Evolutionary conservation across 37 sponge, comb jelly and placozoan genomes (phyloP).

Genomic region (Hexactinellida sp.): DNA sequence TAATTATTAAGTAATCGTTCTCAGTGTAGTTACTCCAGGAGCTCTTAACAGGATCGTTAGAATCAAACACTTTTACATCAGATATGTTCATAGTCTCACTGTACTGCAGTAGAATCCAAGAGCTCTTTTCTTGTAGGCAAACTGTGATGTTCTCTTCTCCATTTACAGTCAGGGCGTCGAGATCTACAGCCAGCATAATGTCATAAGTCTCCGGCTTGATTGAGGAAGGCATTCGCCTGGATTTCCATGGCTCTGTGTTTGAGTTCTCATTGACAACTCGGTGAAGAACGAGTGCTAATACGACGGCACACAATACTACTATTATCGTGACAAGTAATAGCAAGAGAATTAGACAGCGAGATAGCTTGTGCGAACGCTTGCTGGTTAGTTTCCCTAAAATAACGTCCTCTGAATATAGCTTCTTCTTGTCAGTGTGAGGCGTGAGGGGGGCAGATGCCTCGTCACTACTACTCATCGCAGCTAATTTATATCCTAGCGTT

Average conservation of each 20-base stretch:
- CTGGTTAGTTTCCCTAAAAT: neutral
- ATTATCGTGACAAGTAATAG: neutral
- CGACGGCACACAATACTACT: neutral
- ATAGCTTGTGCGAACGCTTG: neutral
- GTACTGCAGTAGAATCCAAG: constrained; percentile 36
- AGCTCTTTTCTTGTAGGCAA: constrained; percentile 9
- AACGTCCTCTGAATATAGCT: neutral
- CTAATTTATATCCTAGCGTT: neutral
- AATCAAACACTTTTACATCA: neutral
- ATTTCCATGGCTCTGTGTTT: constrained; percentile 26
- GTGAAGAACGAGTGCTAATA: neutral
- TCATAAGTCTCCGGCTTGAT: constrained; percentile 36
- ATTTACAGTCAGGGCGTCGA: constrained; percentile 27
- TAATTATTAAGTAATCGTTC: constrained; percentile 46
- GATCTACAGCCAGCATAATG: constrained; percentile 35
- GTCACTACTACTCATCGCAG: neutral
- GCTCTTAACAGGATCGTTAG: neutral
- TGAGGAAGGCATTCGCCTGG: constrained; percentile 42
- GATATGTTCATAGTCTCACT: constrained; percentile 42
- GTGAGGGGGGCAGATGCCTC: neutral
- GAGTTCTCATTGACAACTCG: neutral
- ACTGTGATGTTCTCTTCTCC: constrained; percentile 33
- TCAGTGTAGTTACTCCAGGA: neutral
- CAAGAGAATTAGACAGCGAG: neutral
- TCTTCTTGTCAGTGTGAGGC: neutral